Percentiles rank a stretch among this genome's conserved stretches.
phyloP scores from a whole-genome alignment of 2,888 invertebrate genomes.

The Fissipunctia ypsillon region DNA sequence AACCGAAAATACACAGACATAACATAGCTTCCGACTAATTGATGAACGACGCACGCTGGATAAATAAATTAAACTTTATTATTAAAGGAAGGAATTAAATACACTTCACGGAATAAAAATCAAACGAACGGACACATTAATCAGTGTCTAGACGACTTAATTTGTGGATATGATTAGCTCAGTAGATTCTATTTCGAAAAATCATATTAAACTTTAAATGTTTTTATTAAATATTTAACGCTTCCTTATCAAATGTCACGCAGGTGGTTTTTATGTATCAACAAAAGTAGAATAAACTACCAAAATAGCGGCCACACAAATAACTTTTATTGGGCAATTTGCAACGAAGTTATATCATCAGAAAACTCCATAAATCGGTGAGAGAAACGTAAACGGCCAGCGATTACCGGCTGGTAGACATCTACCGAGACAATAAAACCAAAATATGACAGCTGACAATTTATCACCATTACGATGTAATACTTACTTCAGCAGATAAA shows the following conservation, averaged over 20 bases:
- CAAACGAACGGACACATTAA: conserved; percentile 29
- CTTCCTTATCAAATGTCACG: not conserved
- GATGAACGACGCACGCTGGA: conserved; percentile 17
- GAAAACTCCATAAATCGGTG: conserved; percentile 84
- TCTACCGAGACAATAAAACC: conserved; percentile 82
- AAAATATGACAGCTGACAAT: conserved; percentile 80
- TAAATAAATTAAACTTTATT: conserved; percentile 37
- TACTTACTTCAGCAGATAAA: conserved; percentile 77
- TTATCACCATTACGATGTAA: conserved; percentile 79
- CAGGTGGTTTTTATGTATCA: conserved; percentile 5
- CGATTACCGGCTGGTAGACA: conserved; percentile 79
- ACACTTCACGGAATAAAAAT: conserved; percentile 21
- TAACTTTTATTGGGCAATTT: conserved; percentile 87
- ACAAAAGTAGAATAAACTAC: conserved; percentile 64
- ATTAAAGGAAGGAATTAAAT: conserved; percentile 21
- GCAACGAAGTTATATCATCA: conserved; percentile 86
- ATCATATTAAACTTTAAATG: not conserved
- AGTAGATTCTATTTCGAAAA: not conserved
- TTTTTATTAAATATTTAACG: not conserved
- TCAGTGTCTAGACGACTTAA: conserved; percentile 7
- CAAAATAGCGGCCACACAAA: conserved; percentile 80
- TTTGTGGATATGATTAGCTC: not conserved
- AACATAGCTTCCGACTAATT: conserved; percentile 43
- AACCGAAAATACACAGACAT: conserved; percentile 51
- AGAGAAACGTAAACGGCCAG: conserved; percentile 81